phyloP scores from a whole-genome alignment of 2,888 invertebrate species.

The Pteria penguin region DNA sequence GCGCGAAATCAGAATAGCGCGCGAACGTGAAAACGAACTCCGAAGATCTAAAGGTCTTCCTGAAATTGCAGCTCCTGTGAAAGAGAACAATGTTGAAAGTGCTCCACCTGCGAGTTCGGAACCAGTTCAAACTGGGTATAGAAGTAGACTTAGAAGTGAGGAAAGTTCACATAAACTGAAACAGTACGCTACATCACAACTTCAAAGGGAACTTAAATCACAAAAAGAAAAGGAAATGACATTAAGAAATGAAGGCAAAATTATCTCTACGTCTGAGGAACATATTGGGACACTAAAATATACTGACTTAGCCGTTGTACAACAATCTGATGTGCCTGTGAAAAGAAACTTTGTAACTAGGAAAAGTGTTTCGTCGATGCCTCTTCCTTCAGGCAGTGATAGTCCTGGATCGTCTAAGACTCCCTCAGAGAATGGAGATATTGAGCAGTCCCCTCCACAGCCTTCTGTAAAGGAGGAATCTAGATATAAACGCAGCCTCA shows the following conservation, averaged over 20 bases:
- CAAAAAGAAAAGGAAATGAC: conserved; percentile 91
- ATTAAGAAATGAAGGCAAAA: conserved; percentile 85
- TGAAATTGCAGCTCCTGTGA: conserved; percentile 49
- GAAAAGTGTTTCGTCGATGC: conserved; percentile 42
- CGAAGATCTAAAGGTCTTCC: conserved; percentile 76
- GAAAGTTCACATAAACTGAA: conserved; percentile 61
- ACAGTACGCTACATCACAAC: conserved; percentile 83
- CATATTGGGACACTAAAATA: conserved; percentile 81
- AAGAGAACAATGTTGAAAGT: conserved; percentile 39
- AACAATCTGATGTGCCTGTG: conserved; percentile 40
- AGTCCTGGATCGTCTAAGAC: conserved; percentile 25
- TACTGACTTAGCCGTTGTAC: conserved; percentile 50
- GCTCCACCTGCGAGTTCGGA: conserved; percentile 26
- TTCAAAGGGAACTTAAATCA: conserved; percentile 93
- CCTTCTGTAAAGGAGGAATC: conserved; percentile 28
- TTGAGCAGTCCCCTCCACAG: conserved; percentile 20
- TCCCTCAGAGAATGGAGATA: conserved; percentile 24
- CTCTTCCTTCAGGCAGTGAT: conserved; percentile 45
- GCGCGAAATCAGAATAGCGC: conserved; percentile 81
- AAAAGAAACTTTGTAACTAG: conserved; percentile 69
- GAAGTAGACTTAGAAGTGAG: conserved; percentile 20
- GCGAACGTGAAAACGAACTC: conserved; percentile 82
- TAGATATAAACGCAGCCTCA: conserved; percentile 24
- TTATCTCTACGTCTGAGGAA: conserved; percentile 83
- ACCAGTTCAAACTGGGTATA: neutral